A percentile compares a stretch with the other conserved stretches of the same genome.
Conservation (phyloP, 1,140 invertebrate species). For the Euborellia annulipes region DNA sequence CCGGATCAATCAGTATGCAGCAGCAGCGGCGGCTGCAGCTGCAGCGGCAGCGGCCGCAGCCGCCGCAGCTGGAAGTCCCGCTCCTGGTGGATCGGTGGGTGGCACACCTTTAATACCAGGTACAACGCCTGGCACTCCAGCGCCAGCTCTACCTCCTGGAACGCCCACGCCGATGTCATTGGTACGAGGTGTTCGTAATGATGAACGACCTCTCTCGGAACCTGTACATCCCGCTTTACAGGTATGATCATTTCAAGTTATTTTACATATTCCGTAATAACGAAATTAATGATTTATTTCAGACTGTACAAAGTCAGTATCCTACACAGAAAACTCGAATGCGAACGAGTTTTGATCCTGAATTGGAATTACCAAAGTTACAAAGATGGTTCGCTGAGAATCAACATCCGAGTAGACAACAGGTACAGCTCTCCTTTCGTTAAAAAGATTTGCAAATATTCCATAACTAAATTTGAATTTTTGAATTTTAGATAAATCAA, state of each 20-base stretch:
- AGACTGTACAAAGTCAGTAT: slow-evolving; percentile 54
- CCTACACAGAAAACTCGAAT: slow-evolving; percentile 78
- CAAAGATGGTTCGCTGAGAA: slow-evolving; percentile 93
- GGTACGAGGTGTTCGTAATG: background rate
- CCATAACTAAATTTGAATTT: background rate
- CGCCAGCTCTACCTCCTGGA: too few relatives aligned
- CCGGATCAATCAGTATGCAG: slow-evolving; percentile 12
- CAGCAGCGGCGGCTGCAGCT: slow-evolving; percentile 31
- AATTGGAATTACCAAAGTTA: slow-evolving; percentile 83
- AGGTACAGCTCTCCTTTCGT: too few relatives aligned
- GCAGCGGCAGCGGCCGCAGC: slow-evolving; percentile 37
- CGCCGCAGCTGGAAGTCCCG: slow-evolving; percentile 32
- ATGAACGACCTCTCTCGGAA: slow-evolving; percentile 20
- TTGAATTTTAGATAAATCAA: slow-evolving; percentile 59
- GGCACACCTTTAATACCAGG: slow-evolving; percentile 27
- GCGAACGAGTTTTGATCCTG: slow-evolving; percentile 87
- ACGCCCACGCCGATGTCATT: slow-evolving; percentile 2
- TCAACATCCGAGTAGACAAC: slow-evolving; percentile 82
- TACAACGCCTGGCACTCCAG: slow-evolving; percentile 24
- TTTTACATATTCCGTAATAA: slow-evolving; percentile 35
- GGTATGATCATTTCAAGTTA: slow-evolving; percentile 31
- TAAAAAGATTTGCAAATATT: too few relatives aligned
- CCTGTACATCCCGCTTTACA: slow-evolving; percentile 19
- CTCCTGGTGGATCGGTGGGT: slow-evolving; percentile 30
- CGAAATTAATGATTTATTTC: slow-evolving; percentile 23